Evolutionary conservation across 2,888 invertebrate species (phyloP), one percentile per base, ranked within the genome.

Genomic region (Congeria kusceri): DNA sequence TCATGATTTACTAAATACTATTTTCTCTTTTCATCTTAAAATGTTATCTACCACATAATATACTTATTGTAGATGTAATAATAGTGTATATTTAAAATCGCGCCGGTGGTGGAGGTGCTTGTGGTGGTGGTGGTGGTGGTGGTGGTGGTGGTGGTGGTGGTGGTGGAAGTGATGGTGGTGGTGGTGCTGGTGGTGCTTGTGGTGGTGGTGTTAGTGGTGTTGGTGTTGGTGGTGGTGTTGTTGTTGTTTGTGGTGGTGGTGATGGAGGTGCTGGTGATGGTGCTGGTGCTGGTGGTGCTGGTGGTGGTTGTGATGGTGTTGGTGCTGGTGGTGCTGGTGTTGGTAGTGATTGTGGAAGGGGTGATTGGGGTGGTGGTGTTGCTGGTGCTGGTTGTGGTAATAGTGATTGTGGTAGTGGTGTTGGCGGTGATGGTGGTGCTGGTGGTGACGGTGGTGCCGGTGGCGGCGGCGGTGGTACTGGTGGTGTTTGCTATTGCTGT

Each of bases 171-270:
- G 53, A 5, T 4, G 53, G 4, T 53, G 23, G 53, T 53, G 53
- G 15, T 53, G 23, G 53, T 53, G 53, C 23, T 53, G n/a, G 53
- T 23, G 53, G 53, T 53, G 53, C 23, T 53, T n/a, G 53, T 53
- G 15, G 15, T 53, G 53, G 20, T 53, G n/a, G 7, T 53, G 15
- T 4, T 53, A 15, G 53, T 53, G 53, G n/a, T 20, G 20, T 4
- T 53, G 23, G 53, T 53, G 53, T 4, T 13, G 53, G 5, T 53
- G n/a, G 15, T n/a, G 53, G 53, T 53, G 53, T 13, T 20, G 4
- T 4, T 53, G n/a, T 3, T 53, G 4, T 4, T 53, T 4, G n/a
- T 20, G 23, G 7, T 53, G 4, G 53, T 53, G 4, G 53, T 13
- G 53, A 7, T 53, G 53, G 15, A 20, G 4, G 53, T 53, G 53